Evolutionary conservation across 2,888 invertebrate species (phyloP).

Genomic region (Ypsolopha scabrella): DNA sequence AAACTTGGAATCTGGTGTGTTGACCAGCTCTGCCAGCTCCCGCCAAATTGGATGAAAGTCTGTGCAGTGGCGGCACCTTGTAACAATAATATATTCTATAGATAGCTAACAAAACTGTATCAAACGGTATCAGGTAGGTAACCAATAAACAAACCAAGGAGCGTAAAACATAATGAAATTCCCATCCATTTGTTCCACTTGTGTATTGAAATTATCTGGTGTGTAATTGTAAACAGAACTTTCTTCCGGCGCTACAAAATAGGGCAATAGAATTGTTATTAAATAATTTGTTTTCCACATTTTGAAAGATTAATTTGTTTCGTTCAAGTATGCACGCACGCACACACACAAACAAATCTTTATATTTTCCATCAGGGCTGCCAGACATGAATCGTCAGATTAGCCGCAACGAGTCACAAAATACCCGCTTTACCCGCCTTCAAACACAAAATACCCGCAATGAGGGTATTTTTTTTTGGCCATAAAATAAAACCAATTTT

Average conservation of each 20-base stretch:
- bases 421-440: too few species aligned
- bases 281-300: neutral
- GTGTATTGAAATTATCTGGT: constrained; percentile 72
- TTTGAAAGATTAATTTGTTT: constrained; percentile 15
- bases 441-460: too few species aligned
- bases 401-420: too few species aligned
- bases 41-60: constrained; percentile 82
- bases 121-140: neutral
- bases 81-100: constrained; percentile 1
- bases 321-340: too few species aligned
- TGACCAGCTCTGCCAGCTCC: constrained; percentile 77
- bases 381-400: too few species aligned
- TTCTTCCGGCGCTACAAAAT: constrained; percentile 78
- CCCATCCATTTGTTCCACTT: constrained; percentile 73
- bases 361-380: too few species aligned
- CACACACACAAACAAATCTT: too few species aligned
- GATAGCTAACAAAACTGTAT: neutral
- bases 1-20: constrained; percentile 73
- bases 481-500: too few species aligned
- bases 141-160: constrained; percentile 75
- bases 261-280: constrained; percentile 44
- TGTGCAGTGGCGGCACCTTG: constrained; percentile 89
- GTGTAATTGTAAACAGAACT: constrained; percentile 69
- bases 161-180: constrained; percentile 85
- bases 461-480: too few species aligned